Conservation (phyloP, 2,113 vertebrate species). For the Naja naja region DNA sequence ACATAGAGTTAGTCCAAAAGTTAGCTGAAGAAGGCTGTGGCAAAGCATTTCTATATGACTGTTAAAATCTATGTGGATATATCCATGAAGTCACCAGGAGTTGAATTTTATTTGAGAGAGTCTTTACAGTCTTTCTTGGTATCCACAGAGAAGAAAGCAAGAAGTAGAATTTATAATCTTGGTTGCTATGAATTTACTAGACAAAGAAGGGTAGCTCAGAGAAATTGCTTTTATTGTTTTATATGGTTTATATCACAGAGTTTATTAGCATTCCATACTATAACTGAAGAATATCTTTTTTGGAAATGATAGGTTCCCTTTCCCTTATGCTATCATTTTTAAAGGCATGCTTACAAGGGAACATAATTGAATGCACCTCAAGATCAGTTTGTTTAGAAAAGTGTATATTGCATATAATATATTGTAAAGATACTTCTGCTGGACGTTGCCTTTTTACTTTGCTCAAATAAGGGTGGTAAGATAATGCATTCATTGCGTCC, state of each 20-base stretch:
- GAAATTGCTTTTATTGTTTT: not conserved
- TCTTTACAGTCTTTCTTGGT: not conserved
- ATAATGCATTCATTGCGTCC: not conserved
- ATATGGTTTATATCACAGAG: not conserved
- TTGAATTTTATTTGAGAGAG: not conserved
- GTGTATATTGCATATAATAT: not conserved
- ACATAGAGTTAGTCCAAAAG: not conserved
- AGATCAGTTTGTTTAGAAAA: not conserved
- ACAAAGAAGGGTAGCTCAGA: not conserved
- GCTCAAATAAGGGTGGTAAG: not conserved
- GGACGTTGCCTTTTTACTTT: not conserved
- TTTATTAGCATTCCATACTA: not conserved
- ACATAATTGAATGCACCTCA: not conserved
- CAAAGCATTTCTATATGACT: not conserved
- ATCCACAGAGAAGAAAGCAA: not conserved
- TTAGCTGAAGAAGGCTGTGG: not conserved
- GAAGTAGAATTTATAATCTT: not conserved
- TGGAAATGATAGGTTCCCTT: not conserved
- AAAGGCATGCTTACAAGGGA: not conserved
- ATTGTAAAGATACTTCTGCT: not conserved
- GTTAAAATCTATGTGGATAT: not conserved
- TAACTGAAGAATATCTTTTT: not conserved
- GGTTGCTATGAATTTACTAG: not conserved
- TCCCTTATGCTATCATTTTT: not conserved
- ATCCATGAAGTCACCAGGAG: not conserved